Conservation (phyloP, 2,888 invertebrate species). For the Didymodactylos carnosus region DNA sequence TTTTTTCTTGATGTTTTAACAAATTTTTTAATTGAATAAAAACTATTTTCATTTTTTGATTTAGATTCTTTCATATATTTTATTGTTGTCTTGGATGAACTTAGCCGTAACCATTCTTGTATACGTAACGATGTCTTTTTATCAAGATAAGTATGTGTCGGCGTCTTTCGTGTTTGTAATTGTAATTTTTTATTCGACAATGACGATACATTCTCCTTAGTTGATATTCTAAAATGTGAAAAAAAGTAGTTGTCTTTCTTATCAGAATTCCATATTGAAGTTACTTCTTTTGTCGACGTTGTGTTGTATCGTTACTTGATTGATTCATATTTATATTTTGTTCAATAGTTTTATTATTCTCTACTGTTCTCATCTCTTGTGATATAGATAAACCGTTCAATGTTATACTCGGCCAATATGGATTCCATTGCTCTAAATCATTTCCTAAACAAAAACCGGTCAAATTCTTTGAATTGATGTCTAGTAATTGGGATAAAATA, state of each 20-base stretch:
- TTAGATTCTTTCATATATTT: too few relatives aligned
- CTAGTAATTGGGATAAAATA: background rate
- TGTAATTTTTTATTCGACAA: background rate
- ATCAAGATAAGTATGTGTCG: background rate
- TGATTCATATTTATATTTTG: background rate
- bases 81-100: too few relatives aligned
- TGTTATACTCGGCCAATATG: background rate
- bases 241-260: background rate
- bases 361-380: too few relatives aligned
- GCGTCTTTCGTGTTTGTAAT: background rate
- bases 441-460: background rate
- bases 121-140: background rate
- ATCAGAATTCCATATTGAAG: background rate
- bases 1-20: background rate
- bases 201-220: too few relatives aligned
- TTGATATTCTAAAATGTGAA: background rate
- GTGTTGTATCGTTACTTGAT: background rate
- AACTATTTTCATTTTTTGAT: too few relatives aligned
- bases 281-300: background rate
- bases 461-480: background rate
- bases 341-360: background rate
- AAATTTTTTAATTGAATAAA: background rate
- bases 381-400: background rate
- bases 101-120: background rate
- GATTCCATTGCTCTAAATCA: background rate